A percentile compares a stretch with the other conserved stretches of the same genome.
Evolutionary conservation across 2,113 vertebrate genomes (phyloP).

Genomic region (Phaethornis superciliosus): DNA sequence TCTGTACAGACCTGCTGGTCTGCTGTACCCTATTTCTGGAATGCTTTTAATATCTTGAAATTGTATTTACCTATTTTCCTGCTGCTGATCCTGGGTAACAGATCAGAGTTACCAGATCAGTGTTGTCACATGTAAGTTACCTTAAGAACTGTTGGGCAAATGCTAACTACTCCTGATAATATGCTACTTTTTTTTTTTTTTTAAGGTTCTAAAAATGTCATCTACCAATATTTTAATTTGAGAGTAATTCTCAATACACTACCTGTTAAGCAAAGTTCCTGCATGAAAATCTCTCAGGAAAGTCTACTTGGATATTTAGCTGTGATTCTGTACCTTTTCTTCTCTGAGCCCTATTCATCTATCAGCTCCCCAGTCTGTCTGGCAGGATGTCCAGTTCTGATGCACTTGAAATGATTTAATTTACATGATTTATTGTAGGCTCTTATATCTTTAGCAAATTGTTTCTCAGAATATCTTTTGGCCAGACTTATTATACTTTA

Average conservation of each 20-base stretch:
- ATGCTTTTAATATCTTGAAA: constrained; percentile 3
- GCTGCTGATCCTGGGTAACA: background rate
- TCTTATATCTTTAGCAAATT: constrained; percentile 33
- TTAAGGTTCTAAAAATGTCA: background rate
- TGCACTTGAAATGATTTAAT: constrained; percentile 14
- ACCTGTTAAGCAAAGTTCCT: background rate
- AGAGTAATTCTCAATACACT: background rate
- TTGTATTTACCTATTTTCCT: background rate
- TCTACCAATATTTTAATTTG: background rate
- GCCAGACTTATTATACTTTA: constrained; percentile 52
- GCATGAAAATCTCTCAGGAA: background rate
- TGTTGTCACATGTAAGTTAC: background rate
- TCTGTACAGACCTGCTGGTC: background rate
- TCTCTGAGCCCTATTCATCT: background rate
- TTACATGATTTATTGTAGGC: constrained; percentile 9
- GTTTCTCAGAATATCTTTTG: constrained; percentile 46
- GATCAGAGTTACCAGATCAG: background rate
- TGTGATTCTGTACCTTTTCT: background rate
- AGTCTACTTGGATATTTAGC: background rate
- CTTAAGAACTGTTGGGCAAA: background rate
- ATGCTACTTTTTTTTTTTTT: background rate
- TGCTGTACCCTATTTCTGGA: constrained; percentile 17
- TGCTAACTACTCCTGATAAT: background rate
- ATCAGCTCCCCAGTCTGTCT: constrained; percentile 20
- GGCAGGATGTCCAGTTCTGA: background rate